A percentile compares a stretch with the other conserved stretches of the same genome.
phyloP scores from a whole-genome alignment of 1,140 invertebrate species.

The Hycleus cichorii region DNA sequence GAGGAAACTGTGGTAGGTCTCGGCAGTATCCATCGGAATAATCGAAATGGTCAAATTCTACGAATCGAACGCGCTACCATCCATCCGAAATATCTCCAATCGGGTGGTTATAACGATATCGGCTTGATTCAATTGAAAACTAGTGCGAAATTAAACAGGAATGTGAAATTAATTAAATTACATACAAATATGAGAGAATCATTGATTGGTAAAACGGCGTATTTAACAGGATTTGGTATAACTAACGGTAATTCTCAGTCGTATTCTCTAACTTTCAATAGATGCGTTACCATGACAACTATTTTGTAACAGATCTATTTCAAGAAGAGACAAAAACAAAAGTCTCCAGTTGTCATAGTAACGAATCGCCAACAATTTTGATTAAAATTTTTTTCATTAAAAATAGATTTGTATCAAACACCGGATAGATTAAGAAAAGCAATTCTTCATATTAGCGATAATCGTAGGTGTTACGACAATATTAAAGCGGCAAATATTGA shows the following conservation, averaged over 20 bases:
- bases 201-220: conserved; percentile 30
- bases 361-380: not conserved
- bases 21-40: conserved; percentile 33
- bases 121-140: conserved; percentile 30
- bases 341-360: too few species aligned
- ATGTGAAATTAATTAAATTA: conserved; percentile 28
- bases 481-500: conserved; percentile 14
- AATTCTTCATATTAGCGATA: conserved; percentile 30
- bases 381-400: not conserved
- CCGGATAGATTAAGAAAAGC: conserved; percentile 33
- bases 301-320: too few species aligned
- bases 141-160: conserved; percentile 19
- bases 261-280: too few species aligned
- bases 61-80: conserved; percentile 23
- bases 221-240: conserved; percentile 37
- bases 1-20: conserved; percentile 27
- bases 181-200: conserved; percentile 31
- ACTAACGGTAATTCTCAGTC: conserved; percentile 31
- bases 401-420: conserved; percentile 32
- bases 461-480: conserved; percentile 30
- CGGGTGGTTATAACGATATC: conserved; percentile 30
- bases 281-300: too few species aligned
- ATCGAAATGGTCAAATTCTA: conserved; percentile 27
- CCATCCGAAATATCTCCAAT: conserved; percentile 31
- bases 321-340: too few species aligned